A percentile compares a stretch with the other conserved stretches of the same genome.
phyloP scores from a whole-genome alignment of 2,113 vertebrate species.

The Spea bombifrons region DNA sequence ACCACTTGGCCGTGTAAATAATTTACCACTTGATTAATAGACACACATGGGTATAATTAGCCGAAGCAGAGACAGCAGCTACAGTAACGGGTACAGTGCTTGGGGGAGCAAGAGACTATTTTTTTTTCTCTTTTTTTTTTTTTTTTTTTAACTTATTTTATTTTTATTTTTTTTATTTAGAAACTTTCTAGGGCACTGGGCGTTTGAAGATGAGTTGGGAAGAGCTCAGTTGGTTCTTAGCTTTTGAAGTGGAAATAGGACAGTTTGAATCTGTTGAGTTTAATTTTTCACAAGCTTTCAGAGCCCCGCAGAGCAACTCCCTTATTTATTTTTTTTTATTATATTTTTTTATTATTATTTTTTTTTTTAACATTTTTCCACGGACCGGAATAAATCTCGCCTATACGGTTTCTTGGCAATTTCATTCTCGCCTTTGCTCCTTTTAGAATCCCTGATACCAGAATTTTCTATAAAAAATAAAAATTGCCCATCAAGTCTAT shows the following conservation, averaged over 20 bases:
- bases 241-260: slow-evolving; percentile 99
- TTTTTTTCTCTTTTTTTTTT: slow-evolving; percentile 64
- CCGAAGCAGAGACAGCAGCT: slow-evolving; percentile 90
- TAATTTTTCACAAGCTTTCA: slow-evolving; percentile 99
- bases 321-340: slow-evolving; percentile 60
- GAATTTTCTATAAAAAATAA: too few relatives aligned
- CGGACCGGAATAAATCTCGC: slow-evolving; percentile 67
- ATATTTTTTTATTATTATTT: slow-evolving; percentile 58
- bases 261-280: slow-evolving; percentile 99
- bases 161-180: slow-evolving; percentile 67
- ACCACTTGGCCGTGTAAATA: slow-evolving; percentile 91
- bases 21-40: slow-evolving; percentile 99
- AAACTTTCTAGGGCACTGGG: slow-evolving; percentile 85
- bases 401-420: too few relatives aligned
- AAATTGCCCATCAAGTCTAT: too few relatives aligned
- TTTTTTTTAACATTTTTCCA: slow-evolving; percentile 51
- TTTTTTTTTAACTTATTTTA: slow-evolving; percentile 72
- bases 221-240: slow-evolving; percentile 84
- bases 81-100: slow-evolving; percentile 93
- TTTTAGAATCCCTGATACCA: too few relatives aligned
- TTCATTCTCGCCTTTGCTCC: too few relatives aligned
- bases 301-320: slow-evolving; percentile 81
- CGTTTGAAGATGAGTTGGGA: slow-evolving; percentile 94
- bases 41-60: slow-evolving; percentile 99
- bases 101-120: slow-evolving; percentile 87